A percentile compares a stretch with the other conserved stretches of the same genome.
These are phyloP conservation scores for Bombus waltoni DNA, from an alignment of 1,140 invertebrate genomes.

Conservation along the genomic window DNA sequence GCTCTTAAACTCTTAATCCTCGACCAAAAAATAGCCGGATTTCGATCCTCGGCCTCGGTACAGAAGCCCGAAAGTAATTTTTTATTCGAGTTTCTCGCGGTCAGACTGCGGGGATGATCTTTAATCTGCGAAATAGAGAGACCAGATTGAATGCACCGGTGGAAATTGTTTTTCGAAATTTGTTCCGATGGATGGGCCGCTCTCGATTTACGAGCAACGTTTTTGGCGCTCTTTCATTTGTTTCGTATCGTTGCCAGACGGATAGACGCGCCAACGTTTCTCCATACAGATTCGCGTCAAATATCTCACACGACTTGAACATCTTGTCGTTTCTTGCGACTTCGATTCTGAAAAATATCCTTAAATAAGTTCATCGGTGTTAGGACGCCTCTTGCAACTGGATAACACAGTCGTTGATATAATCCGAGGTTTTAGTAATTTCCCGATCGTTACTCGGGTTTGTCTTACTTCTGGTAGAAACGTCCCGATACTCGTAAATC, in stretches of 20 bases:
- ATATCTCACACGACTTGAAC: not conserved
- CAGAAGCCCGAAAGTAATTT: not conserved
- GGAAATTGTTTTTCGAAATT: slow-evolving; percentile 33
- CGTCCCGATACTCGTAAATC: too few relatives aligned
- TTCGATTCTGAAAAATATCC: not conserved
- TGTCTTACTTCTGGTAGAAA: too few relatives aligned
- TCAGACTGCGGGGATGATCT: slow-evolving; percentile 6
- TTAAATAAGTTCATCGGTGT: not conserved
- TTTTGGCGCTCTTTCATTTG: slow-evolving; percentile 4
- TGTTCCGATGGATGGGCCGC: not conserved
- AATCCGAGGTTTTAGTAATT: too few relatives aligned
- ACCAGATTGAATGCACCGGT: slow-evolving; percentile 2
- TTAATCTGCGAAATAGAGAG: slow-evolving; percentile 29
- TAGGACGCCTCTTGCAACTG: not conserved
- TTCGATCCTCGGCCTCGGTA: not conserved
- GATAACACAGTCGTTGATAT: too few relatives aligned
- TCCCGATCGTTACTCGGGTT: too few relatives aligned
- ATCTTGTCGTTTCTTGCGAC: not conserved
- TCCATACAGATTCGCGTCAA: too few relatives aligned
- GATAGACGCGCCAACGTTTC: not conserved
- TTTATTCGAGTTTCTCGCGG: slow-evolving; percentile 7
- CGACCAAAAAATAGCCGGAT: not conserved
- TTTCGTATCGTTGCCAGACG: not conserved
- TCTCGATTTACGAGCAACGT: not conserved
- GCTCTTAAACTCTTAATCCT: not conserved